Conservation (phyloP, 2,888 invertebrate genomes). For the Latrodectus elegans region DNA sequence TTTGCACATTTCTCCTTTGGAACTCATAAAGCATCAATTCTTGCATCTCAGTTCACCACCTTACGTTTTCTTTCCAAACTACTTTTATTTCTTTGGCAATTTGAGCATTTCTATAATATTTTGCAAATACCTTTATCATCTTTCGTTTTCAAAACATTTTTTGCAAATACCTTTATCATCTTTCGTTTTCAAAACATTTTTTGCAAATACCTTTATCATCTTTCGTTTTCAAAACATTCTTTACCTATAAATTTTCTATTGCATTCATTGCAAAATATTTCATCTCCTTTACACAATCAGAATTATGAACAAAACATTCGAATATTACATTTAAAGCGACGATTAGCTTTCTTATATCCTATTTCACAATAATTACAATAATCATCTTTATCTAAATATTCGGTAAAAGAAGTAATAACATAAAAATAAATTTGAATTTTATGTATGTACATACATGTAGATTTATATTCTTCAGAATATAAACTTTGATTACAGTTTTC, state of each 20-base stretch:
- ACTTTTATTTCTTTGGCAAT: neutral
- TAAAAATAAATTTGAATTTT: neutral
- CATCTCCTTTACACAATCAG: neutral
- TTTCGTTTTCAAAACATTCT: conserved; percentile 1
- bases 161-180: no score
- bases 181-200: no score
- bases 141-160: no score
- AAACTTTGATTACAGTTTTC: neutral
- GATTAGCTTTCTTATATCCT: neutral
- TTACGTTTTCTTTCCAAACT: neutral
- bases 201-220: neutral
- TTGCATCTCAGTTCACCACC: neutral
- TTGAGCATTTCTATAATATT: conserved; percentile 2
- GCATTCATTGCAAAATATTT: no score
- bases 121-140: no score
- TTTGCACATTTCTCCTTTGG: neutral
- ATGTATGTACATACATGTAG: neutral
- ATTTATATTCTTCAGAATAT: neutral
- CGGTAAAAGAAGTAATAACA: neutral
- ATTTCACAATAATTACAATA: conserved; percentile 16
- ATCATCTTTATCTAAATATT: neutral
- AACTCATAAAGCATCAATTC: neutral
- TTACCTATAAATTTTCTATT: neutral
- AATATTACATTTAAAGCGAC: neutral
- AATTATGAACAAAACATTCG: neutral